Percentiles rank a stretch among this genome's conserved stretches.
Conservation (phyloP, 2,888 invertebrate species). For the Drosophila multiciliata region DNA sequence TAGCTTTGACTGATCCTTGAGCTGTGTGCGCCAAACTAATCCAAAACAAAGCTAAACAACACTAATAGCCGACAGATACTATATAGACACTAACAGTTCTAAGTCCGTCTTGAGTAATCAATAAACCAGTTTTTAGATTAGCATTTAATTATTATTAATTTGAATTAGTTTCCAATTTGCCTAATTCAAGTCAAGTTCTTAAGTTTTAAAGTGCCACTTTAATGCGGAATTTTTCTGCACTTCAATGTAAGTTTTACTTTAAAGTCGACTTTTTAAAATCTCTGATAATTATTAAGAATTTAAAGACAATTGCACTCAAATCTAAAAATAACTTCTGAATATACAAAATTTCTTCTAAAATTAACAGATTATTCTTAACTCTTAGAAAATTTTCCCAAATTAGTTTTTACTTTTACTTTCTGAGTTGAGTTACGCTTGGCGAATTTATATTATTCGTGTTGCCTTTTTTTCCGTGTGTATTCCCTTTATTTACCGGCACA, state of each 20-base stretch:
- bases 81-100: conserved; percentile 47
- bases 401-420: no score
- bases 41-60: conserved; percentile 29
- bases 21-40: conserved; percentile 42
- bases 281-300: no score
- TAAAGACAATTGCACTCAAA: no score
- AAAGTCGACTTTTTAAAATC: no score
- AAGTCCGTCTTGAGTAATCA: not conserved
- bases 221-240: not conserved
- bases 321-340: no score
- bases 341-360: no score
- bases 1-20: conserved; percentile 67
- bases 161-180: not conserved
- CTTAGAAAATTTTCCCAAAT: no score
- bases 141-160: not conserved
- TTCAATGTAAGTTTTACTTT: not conserved
- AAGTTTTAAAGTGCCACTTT: no score
- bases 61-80: conserved; percentile 22
- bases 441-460: not conserved
- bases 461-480: not conserved
- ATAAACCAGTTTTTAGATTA: not conserved
- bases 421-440: not conserved
- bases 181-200: not conserved
- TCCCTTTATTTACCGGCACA: not conserved
- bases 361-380: no score